phyloP scores from a whole-genome alignment of 2,113 vertebrate species.

The Gymnocephalus cernua region DNA sequence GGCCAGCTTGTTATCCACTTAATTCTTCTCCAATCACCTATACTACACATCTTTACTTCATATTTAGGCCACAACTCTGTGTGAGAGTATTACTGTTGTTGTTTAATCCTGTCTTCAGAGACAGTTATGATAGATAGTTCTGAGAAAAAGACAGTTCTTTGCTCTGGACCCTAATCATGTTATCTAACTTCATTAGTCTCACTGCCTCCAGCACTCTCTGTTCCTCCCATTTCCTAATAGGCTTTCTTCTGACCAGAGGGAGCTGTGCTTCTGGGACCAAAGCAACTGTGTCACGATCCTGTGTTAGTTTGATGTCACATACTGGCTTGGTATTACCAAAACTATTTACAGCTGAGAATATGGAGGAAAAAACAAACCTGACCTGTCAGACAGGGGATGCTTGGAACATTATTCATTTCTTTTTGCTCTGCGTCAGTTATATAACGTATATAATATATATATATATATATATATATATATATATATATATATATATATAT shows the following conservation, averaged over 20 bases:
- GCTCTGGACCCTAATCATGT: conserved; percentile 20
- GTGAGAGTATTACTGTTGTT: not conserved
- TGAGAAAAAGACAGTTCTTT: conserved; percentile 24
- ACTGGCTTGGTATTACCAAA: conserved; percentile 5
- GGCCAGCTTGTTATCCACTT: not conserved
- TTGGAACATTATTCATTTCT: not conserved
- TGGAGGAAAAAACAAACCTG: not conserved
- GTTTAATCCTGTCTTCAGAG: not conserved
- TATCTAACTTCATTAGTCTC: conserved; percentile 43
- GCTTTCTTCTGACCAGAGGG: conserved; percentile 66
- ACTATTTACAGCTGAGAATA: not conserved
- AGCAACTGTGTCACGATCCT: conserved; percentile 50
- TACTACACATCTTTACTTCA: not conserved
- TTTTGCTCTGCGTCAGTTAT: not conserved
- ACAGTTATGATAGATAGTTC: conserved; percentile 8
- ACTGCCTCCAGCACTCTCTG: conserved; percentile 26
- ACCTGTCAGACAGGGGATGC: not conserved
- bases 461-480: too few relatives aligned
- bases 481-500: too few relatives aligned
- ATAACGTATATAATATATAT: not conserved
- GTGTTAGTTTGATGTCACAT: conserved; percentile 32
- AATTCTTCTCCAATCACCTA: not conserved
- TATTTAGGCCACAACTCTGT: not conserved
- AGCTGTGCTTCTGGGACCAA: conserved; percentile 37
- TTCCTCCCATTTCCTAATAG: conserved; percentile 65